phyloP scores from a whole-genome alignment of 2,113 vertebrate species.

The Phylloscopus trochilus region DNA sequence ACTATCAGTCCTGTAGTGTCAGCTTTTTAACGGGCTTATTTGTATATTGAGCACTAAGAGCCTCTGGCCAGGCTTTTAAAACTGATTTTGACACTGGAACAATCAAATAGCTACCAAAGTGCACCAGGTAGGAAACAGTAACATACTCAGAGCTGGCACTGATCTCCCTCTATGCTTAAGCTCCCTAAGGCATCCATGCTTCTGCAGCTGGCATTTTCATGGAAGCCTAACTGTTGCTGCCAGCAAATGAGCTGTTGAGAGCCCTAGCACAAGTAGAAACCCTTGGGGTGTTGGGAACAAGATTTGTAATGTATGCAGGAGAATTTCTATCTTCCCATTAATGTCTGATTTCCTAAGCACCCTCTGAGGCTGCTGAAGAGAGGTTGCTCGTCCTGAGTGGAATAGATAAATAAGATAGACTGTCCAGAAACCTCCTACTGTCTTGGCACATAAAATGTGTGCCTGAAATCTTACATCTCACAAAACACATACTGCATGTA shows the following conservation, averaged over 20 bases:
- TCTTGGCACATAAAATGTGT: not conserved
- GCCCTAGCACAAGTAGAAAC: not conserved
- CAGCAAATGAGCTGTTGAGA: constrained; percentile 31
- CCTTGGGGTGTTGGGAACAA: not conserved
- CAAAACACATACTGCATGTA: not conserved
- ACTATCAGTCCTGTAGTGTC: not conserved
- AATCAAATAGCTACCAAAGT: not conserved
- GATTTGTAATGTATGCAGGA: not conserved
- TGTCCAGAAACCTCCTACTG: not conserved
- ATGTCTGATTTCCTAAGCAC: constrained; percentile 7
- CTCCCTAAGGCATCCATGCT: not conserved
- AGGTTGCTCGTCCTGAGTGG: not conserved
- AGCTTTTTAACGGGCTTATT: not conserved
- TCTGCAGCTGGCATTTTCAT: constrained; percentile 1
- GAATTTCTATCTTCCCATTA: constrained; percentile 8
- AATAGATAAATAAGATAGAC: not conserved
- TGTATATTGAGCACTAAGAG: not conserved
- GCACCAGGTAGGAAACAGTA: not conserved
- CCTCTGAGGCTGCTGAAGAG: not conserved
- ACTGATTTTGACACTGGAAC: not conserved
- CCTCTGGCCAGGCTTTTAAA: not conserved
- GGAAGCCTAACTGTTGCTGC: not conserved
- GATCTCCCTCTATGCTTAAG: not conserved
- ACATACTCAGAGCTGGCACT: not conserved
- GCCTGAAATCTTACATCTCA: not conserved